Conservation (phyloP, 2,888 invertebrate species). For the Ischnus inquisitorius region DNA sequence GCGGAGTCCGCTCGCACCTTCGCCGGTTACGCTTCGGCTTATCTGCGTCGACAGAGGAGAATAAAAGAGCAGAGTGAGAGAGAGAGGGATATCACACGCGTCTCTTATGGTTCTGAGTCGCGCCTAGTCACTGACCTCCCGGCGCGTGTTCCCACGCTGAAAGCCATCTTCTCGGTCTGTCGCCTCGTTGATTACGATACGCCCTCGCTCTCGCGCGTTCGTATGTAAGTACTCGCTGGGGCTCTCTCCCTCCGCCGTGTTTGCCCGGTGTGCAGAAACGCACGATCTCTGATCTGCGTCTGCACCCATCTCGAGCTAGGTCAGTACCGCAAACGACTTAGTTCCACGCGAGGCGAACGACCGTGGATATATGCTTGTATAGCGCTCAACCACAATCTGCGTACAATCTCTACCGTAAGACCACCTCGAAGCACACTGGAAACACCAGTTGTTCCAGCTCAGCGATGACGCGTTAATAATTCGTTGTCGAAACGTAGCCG, state of each 20-base stretch:
- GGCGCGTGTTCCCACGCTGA: constrained; percentile 82
- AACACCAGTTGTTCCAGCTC: not conserved
- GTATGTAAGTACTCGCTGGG: constrained; percentile 10
- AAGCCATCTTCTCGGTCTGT: constrained; percentile 78
- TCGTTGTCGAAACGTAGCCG: not conserved
- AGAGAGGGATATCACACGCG: constrained; percentile 24
- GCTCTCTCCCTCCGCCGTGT: constrained; percentile 9
- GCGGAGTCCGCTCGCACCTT: constrained; percentile 43
- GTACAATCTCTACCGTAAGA: constrained; percentile 16
- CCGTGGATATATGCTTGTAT: constrained; percentile 36
- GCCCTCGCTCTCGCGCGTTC: constrained; percentile 75
- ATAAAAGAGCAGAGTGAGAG: constrained; percentile 25
- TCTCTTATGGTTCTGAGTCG: constrained; percentile 43
- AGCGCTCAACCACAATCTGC: constrained; percentile 12
- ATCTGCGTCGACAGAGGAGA: constrained; percentile 11
- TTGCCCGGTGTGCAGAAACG: not conserved
- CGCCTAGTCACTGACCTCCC: constrained; percentile 77
- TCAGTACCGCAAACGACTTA: constrained; percentile 82
- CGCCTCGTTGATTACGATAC: constrained; percentile 80
- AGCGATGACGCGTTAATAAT: not conserved
- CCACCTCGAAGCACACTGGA: not conserved
- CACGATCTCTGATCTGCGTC: constrained; percentile 66
- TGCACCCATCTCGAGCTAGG: constrained; percentile 78
- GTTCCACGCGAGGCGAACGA: constrained; percentile 75
- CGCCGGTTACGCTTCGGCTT: constrained; percentile 13